Conservation (phyloP, 1,140 invertebrate genomes). For the Nymphalis io region DNA sequence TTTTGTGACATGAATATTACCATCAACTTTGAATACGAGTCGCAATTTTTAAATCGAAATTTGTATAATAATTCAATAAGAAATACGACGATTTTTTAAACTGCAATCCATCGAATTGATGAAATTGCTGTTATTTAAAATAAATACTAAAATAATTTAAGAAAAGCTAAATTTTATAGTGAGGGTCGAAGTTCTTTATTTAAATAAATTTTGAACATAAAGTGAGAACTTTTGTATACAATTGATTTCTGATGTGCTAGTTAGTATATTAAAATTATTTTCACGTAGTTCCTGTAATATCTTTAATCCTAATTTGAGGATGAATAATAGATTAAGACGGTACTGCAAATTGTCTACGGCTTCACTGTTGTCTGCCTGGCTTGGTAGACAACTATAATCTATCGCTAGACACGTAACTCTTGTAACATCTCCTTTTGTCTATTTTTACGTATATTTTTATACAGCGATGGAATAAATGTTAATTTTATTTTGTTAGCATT, state of each 20-base stretch:
- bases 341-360: constrained; percentile 46
- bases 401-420: constrained; percentile 58
- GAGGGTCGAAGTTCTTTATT: background rate
- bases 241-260: constrained; percentile 4
- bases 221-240: constrained; percentile 9
- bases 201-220: too few species aligned
- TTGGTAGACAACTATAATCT: constrained; percentile 34
- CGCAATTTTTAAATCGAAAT: constrained; percentile 4
- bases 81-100: background rate
- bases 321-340: constrained; percentile 34
- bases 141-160: background rate
- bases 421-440: constrained; percentile 71
- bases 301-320: background rate
- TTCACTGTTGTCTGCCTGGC: constrained; percentile 26
- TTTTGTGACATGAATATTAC: background rate
- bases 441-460: constrained; percentile 80
- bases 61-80: background rate
- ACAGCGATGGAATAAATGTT: constrained; percentile 77
- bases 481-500: constrained; percentile 81
- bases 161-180: background rate
- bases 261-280: background rate
- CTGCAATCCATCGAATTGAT: background rate
- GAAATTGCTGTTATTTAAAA: background rate
- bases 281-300: background rate
- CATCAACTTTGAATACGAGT: background rate